Evolutionary conservation across 1,140 invertebrate species (phyloP).

Genomic region (Oncopodura yosiiana): DNA sequence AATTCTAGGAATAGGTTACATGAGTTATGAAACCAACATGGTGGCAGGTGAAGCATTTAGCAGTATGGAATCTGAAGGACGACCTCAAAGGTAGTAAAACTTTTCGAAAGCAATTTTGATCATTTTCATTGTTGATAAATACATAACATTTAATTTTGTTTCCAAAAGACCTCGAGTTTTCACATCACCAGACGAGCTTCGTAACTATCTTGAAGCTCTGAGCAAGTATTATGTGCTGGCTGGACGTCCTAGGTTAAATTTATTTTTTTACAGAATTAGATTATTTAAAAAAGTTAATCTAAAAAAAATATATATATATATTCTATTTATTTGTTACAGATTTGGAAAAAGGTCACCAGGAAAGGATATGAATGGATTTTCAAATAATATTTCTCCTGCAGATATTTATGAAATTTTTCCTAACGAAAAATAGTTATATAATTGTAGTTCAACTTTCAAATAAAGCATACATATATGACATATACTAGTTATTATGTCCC

Average conservation of each 20-base stretch:
- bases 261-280: background rate
- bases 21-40: slow-evolving; percentile 2
- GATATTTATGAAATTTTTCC: slow-evolving; percentile 6
- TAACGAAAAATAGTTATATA: slow-evolving; percentile 6
- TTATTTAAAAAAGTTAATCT: no score
- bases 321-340: slow-evolving; percentile 5
- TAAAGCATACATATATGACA: no score
- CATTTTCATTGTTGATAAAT: no score
- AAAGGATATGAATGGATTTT: slow-evolving; percentile 5
- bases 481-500: no score
- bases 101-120: no score
- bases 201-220: slow-evolving; percentile 45
- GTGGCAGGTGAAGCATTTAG: slow-evolving; percentile 13
- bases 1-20: slow-evolving; percentile 11
- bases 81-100: no score
- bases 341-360: slow-evolving; percentile 15
- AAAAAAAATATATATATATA: no score
- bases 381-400: background rate
- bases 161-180: slow-evolving; percentile 45
- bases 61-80: slow-evolving; percentile 25
- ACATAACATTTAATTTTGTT: no score
- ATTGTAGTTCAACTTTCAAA: no score
- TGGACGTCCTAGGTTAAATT: slow-evolving; percentile 45
- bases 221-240: slow-evolving; percentile 49
- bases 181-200: slow-evolving; percentile 44